phyloP scores from a whole-genome alignment of 1,140 invertebrate genomes.

The Sycophila sp. region DNA sequence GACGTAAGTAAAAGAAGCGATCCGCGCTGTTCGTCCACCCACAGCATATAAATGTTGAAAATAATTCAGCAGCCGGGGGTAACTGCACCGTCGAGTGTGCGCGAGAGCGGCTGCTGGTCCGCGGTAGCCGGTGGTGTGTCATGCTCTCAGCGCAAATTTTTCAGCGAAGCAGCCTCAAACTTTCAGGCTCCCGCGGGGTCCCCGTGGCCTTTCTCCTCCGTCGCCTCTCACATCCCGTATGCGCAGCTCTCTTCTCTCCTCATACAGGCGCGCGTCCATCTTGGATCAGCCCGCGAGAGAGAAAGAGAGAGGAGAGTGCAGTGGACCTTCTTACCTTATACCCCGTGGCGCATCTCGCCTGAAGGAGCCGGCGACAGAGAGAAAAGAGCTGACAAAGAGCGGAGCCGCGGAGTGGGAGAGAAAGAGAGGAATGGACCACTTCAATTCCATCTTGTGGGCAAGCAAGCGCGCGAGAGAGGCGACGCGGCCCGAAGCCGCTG shows the following conservation, averaged over 20 bases:
- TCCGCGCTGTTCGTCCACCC: not conserved
- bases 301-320: no score
- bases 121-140: not conserved
- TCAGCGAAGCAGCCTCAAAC: constrained; percentile 5
- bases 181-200: constrained; percentile 14
- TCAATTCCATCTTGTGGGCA: constrained; percentile 34
- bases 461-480: not conserved
- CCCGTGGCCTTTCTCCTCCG: not conserved
- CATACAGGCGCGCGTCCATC: not conserved
- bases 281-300: not conserved
- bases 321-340: not conserved
- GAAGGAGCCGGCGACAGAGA: not conserved
- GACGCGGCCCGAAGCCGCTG: not conserved
- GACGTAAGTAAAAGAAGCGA: not conserved
- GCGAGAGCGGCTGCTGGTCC: not conserved
- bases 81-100: not conserved
- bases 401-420: constrained; percentile 11
- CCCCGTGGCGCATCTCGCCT: no score
- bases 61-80: constrained; percentile 1
- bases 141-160: not conserved
- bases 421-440: constrained; percentile 32
- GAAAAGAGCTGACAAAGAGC: no score
- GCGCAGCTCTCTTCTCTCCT: not conserved
- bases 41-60: constrained; percentile 6
- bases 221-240: not conserved